Conservation (phyloP, 2,113 vertebrate species). For the Megaleporinus macrocephalus region DNA sequence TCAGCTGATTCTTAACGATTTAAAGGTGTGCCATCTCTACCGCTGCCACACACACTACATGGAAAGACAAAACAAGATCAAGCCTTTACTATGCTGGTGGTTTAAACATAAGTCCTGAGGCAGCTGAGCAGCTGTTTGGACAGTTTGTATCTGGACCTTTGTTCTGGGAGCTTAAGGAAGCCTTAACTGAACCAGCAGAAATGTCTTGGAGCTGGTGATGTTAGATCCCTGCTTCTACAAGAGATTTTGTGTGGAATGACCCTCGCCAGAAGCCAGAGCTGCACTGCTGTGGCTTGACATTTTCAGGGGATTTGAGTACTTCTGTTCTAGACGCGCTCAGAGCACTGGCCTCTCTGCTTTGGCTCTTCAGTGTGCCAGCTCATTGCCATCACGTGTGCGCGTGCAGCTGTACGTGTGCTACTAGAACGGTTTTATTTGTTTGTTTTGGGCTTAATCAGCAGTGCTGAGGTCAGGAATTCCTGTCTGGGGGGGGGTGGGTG, state of each 20-base stretch:
- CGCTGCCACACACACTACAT: no score
- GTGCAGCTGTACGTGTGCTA: conserved; percentile 50
- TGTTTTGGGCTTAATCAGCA: conserved; percentile 78
- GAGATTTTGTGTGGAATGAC: background rate
- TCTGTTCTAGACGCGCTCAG: background rate
- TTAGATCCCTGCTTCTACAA: no score
- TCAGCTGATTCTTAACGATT: no score
- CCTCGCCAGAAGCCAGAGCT: background rate
- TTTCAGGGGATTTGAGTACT: background rate
- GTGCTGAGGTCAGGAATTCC: conserved; percentile 79
- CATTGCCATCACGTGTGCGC: conserved; percentile 67
- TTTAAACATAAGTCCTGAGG: background rate
- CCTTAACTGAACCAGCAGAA: background rate
- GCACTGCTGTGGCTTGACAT: background rate
- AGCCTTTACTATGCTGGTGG: no score
- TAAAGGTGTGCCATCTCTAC: no score
- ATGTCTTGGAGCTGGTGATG: background rate
- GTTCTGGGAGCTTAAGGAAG: background rate
- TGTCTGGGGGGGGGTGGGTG: conserved; percentile 59
- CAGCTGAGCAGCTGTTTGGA: background rate
- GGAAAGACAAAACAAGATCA: no score
- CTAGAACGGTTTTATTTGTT: conserved; percentile 61
- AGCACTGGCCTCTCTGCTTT: background rate
- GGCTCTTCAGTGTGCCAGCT: background rate
- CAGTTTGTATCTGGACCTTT: background rate